These are phyloP conservation scores for Acrossocheilus wenchowensis DNA, from an alignment of 2,797 vertebrate species.

Conservation along the genomic window DNA sequence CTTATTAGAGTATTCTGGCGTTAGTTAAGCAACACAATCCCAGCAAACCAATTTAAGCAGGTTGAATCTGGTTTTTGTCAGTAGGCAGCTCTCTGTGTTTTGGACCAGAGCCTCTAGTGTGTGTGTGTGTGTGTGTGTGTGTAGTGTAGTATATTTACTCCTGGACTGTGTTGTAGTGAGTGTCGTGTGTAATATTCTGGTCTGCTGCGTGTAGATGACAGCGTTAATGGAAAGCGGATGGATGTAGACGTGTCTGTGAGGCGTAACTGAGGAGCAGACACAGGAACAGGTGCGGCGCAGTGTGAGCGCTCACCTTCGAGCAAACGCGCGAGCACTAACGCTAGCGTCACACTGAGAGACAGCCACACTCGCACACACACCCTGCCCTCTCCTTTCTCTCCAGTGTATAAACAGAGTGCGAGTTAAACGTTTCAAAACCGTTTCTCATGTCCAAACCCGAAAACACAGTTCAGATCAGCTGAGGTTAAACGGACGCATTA, in stretches of 20 bases:
- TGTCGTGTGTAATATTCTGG: neutral
- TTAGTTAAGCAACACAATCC: neutral
- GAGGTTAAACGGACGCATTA: neutral
- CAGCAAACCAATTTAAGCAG: neutral
- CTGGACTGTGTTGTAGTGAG: neutral
- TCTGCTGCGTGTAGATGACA: slow-evolving; percentile 13
- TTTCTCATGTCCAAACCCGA: neutral
- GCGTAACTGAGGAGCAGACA: slow-evolving; percentile 50
- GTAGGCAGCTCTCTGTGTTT: neutral
- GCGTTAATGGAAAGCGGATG: slow-evolving; percentile 20
- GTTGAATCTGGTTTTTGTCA: neutral
- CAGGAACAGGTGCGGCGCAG: slow-evolving; percentile 56
- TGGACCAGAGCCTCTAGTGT: neutral
- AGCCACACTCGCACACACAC: slow-evolving; percentile 44
- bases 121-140: too few species aligned
- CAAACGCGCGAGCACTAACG: slow-evolving; percentile 26
- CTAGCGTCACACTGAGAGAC: slow-evolving; percentile 51
- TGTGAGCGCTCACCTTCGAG: slow-evolving; percentile 51
- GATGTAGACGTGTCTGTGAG: slow-evolving; percentile 43
- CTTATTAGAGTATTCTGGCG: too few species aligned
- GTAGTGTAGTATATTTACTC: neutral
- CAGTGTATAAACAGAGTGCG: neutral
- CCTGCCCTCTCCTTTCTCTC: slow-evolving; percentile 43
- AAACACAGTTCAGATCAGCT: neutral
- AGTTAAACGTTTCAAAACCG: neutral